Percentiles rank a stretch among this genome's conserved stretches.
phyloP scores from a whole-genome alignment of 2,888 invertebrate species.

The Drosophila falleni region DNA sequence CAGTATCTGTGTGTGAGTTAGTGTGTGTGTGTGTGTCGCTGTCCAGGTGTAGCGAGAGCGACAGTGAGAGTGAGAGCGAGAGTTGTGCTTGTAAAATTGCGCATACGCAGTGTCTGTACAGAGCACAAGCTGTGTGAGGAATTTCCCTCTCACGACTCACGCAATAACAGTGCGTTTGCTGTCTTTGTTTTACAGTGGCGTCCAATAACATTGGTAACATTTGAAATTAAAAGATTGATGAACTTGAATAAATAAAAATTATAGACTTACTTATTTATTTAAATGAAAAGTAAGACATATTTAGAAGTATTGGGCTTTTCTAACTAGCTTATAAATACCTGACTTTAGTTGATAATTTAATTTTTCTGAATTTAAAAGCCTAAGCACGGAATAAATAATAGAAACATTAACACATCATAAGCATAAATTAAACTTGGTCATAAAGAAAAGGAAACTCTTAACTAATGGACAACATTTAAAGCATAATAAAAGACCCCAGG shows the following conservation, averaged over 20 bases:
- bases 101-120: slow-evolving; percentile 34
- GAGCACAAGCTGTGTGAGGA: slow-evolving; percentile 14
- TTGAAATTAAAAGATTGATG: too few relatives aligned
- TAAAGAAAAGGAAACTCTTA: slow-evolving; percentile 45
- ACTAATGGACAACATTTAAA: slow-evolving; percentile 72
- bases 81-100: slow-evolving; percentile 13
- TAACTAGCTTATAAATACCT: background rate
- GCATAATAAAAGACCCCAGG: slow-evolving; percentile 62
- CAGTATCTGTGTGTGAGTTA: background rate
- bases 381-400: slow-evolving; percentile 33
- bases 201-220: background rate
- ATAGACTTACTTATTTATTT: too few relatives aligned
- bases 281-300: background rate
- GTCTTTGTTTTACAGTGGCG: slow-evolving; percentile 29
- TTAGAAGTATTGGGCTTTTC: background rate
- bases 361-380: slow-evolving; percentile 11
- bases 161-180: slow-evolving; percentile 1
- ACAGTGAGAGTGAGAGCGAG: slow-evolving; percentile 17
- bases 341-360: slow-evolving; percentile 5
- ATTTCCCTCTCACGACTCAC: slow-evolving; percentile 36
- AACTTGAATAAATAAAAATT: too few relatives aligned
- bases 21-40: slow-evolving; percentile 8
- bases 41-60: slow-evolving; percentile 48
- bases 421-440: slow-evolving; percentile 63
- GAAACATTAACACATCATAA: slow-evolving; percentile 72